These are phyloP conservation scores for Fistularia tabacaria DNA, from an alignment of 2,797 vertebrate species.

Conservation along the genomic window DNA sequence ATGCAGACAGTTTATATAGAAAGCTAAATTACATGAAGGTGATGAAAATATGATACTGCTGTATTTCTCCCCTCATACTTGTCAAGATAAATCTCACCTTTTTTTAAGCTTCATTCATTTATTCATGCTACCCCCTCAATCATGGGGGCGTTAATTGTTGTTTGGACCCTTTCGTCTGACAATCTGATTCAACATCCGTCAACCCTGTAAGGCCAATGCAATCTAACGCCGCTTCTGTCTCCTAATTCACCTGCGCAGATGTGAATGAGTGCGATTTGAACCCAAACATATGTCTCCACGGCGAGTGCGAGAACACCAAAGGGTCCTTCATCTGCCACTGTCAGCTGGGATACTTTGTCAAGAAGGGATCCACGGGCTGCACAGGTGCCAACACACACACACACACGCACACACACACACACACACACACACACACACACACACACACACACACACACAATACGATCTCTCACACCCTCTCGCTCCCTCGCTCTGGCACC, in stretches of 20 bases:
- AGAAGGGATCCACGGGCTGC: conserved; percentile 89
- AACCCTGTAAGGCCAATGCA: too few relatives aligned
- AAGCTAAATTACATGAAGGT: too few relatives aligned
- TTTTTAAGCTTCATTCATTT: not conserved
- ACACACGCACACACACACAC: conserved; percentile 10
- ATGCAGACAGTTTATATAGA: too few relatives aligned
- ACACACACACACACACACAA: too few relatives aligned
- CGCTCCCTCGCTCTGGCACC: too few relatives aligned
- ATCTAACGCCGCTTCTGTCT: conserved; percentile 14
- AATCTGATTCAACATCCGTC: not conserved
- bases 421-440: conserved; percentile 8
- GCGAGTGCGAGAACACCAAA: conserved; percentile 92
- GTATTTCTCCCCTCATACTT: not conserved
- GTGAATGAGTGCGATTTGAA: conserved; percentile 93
- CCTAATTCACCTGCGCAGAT: conserved; percentile 67
- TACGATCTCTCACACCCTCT: too few relatives aligned
- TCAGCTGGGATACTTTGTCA: conserved; percentile 86
- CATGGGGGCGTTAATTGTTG: too few relatives aligned
- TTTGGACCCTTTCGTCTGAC: too few relatives aligned
- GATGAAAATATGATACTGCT: not conserved
- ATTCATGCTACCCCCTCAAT: not conserved
- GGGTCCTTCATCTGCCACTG: conserved; percentile 95
- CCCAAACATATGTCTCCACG: conserved; percentile 91
- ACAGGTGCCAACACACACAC: conserved; percentile 74
- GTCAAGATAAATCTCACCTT: not conserved